Evolutionary conservation across 2,113 vertebrate genomes (phyloP), one percentile per base, ranked within the genome.

Genomic region (Physeter macrocephalus): DNA sequence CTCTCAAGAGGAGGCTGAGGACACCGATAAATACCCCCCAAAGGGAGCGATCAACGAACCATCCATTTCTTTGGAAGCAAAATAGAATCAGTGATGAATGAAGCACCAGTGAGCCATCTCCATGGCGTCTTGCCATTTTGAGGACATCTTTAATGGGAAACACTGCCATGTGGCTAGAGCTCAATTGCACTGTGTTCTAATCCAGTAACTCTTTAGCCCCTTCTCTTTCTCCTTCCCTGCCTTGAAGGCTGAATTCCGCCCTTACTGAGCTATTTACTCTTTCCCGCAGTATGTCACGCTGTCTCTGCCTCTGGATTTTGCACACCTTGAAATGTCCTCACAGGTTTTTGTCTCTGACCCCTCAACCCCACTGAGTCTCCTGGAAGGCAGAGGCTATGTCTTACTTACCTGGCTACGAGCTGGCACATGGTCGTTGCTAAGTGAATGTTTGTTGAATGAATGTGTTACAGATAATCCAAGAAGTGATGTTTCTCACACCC

Each of bases 181-280:
- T 85, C 75, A 96, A 69, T 91, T 91, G 72, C 27, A 64, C 57
- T 93, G 88, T 62, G 57, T 94, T 97, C 93, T 90, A 93, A 86
- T 77, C 61, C 72, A 80, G 72, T 93, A 80, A 57, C 36, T 49
- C 46, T 74, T 72, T 34, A 67, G 46, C 54, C 29, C 25, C 39
- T 86, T 78, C 14, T 66, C 80, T 90, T 69, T 71, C 5, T 66
- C 36, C 23, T 78, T 64, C 62, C n/a, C 46, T 52, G 54, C 82
- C 81, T 43, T 21, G 61, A 74, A 86, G 62, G 71, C 67, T 57
- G 0, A 78, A 74, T 69, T 75, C 64, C 4, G 36, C 36, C 52
- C 31, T 94, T 66, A 17, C 72, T 7, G 43, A 86, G 43, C 66
- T 54, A 1, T 78, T 91, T 59, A 14, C 14, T 74, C 64, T 92